Evolutionary conservation across 2,888 invertebrate species (phyloP), one percentile per base, ranked within the genome.

Genomic region (Dermolepida albohirtum): DNA sequence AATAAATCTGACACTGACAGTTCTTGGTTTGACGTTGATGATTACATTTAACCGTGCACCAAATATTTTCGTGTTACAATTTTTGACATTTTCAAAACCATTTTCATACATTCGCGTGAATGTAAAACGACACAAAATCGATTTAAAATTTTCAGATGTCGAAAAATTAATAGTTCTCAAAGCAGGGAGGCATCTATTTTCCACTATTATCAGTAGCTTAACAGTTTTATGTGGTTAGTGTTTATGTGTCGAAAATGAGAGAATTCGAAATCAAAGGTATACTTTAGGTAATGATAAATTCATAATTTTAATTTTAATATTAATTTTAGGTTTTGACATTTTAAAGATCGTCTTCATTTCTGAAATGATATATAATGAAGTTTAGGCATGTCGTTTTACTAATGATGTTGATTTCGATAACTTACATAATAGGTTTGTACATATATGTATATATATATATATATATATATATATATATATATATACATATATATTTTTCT

Each of bases 291-390:
- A 34, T 8, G 6, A 34, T 34, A 44, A 44, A 14, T 10, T n/a
- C n/a, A 0, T 4, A 10, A n/a, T 12, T 43, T 14, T 5, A 39
- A 22, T 17, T 40, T 44, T 27, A 40, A 10, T 52, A 29, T 17
- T 29, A 6, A 12, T 51, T 67, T 41, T 17, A 50, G 59, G 50
- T 59, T 50, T 51, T 57, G 57, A 57, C 54, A 51, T 62, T 67
- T 51, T 67, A 50, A 29, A 47, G 59, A 62, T 50, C 57, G 66
- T 50, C 43, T 50, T 50, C 29, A 29, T 47, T 22, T 59, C 62
- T 72, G 72, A 55, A 66, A 72, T 71, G 72, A 69, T 52, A 68
- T 72, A 72, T 69, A 63, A 72, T 72, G 72, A 70, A 71, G 72
- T 68, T 69, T 70, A 72, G 64, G 54, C 71, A 72, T 72, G 70